These are phyloP conservation scores for Bufo gargarizans DNA, from an alignment of 2,113 vertebrate genomes.

Conservation along the genomic window DNA sequence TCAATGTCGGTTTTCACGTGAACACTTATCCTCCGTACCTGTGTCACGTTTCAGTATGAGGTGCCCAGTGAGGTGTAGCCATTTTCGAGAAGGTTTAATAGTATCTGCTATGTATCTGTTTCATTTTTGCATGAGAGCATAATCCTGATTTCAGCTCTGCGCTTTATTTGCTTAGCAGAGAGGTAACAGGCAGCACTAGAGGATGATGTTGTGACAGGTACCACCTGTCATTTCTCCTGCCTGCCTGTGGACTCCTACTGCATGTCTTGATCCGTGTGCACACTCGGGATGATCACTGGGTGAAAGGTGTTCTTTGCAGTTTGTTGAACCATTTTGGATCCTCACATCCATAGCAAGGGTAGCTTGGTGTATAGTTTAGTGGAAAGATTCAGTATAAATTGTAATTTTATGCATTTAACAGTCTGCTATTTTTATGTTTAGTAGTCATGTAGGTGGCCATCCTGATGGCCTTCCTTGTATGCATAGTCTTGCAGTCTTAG, in stretches of 20 bases:
- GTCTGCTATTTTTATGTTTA: too few relatives aligned
- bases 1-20: background rate
- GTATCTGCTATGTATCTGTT: slow-evolving; percentile 24
- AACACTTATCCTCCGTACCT: background rate
- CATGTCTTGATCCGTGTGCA: background rate
- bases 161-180: slow-evolving; percentile 42
- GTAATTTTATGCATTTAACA: too few relatives aligned
- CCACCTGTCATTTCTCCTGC: slow-evolving; percentile 43
- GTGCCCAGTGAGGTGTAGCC: background rate
- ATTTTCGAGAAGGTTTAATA: background rate
- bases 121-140: slow-evolving; percentile 43
- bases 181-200: slow-evolving; percentile 31
- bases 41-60: background rate
- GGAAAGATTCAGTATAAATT: too few relatives aligned
- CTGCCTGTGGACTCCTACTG: slow-evolving; percentile 20
- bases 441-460: too few relatives aligned
- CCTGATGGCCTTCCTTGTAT: too few relatives aligned
- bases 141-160: slow-evolving; percentile 34
- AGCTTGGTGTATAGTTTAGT: too few relatives aligned
- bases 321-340: background rate
- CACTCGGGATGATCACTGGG: background rate
- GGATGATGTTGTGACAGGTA: slow-evolving; percentile 52
- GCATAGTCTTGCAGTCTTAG: too few relatives aligned
- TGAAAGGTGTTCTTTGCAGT: too few relatives aligned
- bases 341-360: too few relatives aligned